phyloP scores from a whole-genome alignment of 2,797 vertebrate species.

The Brachymystax lenok region DNA sequence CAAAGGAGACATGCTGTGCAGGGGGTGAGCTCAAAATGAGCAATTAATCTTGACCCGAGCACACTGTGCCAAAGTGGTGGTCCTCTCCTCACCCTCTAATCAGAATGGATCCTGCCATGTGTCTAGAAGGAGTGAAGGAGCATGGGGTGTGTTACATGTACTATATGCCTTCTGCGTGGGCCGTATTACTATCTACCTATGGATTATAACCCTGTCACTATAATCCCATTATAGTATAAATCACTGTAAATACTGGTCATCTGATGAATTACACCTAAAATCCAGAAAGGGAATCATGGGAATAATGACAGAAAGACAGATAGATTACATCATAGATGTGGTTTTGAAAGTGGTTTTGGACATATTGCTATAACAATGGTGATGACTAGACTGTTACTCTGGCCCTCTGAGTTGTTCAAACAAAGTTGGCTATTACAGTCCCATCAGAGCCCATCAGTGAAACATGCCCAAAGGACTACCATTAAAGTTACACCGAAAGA shows the following conservation, averaged over 20 bases:
- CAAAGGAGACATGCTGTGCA: conserved; percentile 58
- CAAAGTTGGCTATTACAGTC: neutral
- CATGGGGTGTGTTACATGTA: neutral
- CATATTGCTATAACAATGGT: neutral
- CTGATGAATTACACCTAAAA: neutral
- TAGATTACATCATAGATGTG: neutral
- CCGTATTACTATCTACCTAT: neutral
- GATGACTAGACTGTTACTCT: neutral
- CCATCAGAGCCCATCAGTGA: neutral
- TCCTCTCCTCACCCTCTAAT: neutral
- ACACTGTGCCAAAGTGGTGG: neutral
- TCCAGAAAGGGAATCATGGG: neutral
- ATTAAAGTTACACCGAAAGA: conserved; percentile 32
- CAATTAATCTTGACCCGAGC: conserved; percentile 62
- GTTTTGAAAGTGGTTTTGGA: neutral
- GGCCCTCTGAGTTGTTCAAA: neutral
- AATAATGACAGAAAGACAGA: neutral
- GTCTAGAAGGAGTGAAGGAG: conserved; percentile 7
- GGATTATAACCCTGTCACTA: neutral
- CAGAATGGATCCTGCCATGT: neutral
- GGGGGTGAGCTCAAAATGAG: conserved; percentile 53
- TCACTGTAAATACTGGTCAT: neutral
- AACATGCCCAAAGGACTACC: neutral
- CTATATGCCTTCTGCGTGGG: neutral
- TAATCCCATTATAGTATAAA: neutral